Conservation (phyloP, 2,113 vertebrate genomes). For the Xiphias gladius region DNA sequence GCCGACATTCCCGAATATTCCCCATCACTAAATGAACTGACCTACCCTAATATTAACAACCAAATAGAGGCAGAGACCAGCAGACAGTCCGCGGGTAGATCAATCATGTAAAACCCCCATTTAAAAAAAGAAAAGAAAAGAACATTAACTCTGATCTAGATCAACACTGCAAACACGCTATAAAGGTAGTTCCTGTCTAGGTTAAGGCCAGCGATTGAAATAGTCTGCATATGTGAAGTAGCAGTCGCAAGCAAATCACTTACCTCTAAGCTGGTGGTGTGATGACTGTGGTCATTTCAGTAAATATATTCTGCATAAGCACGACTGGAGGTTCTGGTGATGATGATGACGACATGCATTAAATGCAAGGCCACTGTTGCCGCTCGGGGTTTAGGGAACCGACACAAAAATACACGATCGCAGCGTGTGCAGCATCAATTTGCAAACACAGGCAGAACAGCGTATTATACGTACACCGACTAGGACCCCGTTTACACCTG, state of each 20-base stretch:
- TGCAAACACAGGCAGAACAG: constrained; percentile 24
- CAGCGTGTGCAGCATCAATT: background rate
- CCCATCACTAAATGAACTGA: too few species aligned
- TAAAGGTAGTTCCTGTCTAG: background rate
- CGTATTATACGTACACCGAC: constrained; percentile 1
- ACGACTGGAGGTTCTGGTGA: background rate
- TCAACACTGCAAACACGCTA: background rate
- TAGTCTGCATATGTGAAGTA: constrained; percentile 10
- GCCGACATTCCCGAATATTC: background rate
- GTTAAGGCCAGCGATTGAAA: background rate
- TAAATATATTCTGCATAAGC: background rate
- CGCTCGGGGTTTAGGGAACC: background rate
- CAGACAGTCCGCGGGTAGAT: constrained; percentile 17
- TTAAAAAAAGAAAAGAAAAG: too few species aligned
- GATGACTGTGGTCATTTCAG: background rate
- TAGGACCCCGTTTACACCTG: constrained; percentile 14
- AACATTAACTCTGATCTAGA: constrained; percentile 2
- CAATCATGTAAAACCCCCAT: constrained; percentile 15
- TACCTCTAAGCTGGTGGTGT: background rate
- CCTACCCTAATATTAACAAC: too few species aligned
- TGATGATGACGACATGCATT: constrained; percentile 20
- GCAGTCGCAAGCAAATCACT: background rate
- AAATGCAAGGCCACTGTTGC: constrained; percentile 18
- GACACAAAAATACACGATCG: constrained; percentile 12
- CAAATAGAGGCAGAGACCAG: background rate